Evolutionary conservation across 2,113 vertebrate genomes (phyloP).

Genomic region (Stercorarius parasiticus): DNA sequence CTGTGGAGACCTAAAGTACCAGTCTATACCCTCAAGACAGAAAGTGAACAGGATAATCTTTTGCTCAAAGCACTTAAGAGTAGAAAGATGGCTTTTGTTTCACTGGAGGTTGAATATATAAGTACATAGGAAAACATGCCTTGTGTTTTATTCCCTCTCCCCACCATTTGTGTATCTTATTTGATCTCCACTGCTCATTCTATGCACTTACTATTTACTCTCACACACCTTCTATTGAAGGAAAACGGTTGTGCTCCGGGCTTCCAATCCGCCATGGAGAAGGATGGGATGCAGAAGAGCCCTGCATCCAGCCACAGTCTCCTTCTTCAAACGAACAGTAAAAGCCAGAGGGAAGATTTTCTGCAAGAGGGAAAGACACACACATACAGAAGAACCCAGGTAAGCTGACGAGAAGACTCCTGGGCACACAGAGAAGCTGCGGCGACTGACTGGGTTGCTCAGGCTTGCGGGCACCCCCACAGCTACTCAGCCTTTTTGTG

Average conservation of each 20-base stretch:
- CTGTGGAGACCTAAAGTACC: background rate
- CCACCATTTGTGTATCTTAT: background rate
- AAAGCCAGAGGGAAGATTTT: conserved; percentile 87
- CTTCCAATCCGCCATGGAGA: conserved; percentile 79
- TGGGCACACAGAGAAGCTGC: background rate
- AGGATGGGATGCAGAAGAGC: conserved; percentile 10
- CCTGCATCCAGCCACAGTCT: conserved; percentile 85
- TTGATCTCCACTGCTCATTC: background rate
- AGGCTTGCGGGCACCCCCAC: background rate
- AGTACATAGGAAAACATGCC: background rate
- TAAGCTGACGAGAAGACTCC: background rate
- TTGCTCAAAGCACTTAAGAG: background rate
- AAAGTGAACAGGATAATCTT: background rate
- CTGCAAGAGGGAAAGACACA: conserved; percentile 71
- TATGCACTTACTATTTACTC: background rate
- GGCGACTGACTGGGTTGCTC: accelerated
- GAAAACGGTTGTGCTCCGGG: conserved; percentile 36
- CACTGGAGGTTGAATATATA: background rate
- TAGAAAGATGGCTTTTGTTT: background rate
- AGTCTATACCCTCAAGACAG: background rate
- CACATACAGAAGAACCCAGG: background rate
- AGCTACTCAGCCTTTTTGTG: background rate
- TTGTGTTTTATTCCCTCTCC: background rate
- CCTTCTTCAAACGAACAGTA: conserved; percentile 92
- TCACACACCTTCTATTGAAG: conserved; percentile 63